phyloP scores from a whole-genome alignment of 2,113 vertebrate species.

The Solea solea region DNA sequence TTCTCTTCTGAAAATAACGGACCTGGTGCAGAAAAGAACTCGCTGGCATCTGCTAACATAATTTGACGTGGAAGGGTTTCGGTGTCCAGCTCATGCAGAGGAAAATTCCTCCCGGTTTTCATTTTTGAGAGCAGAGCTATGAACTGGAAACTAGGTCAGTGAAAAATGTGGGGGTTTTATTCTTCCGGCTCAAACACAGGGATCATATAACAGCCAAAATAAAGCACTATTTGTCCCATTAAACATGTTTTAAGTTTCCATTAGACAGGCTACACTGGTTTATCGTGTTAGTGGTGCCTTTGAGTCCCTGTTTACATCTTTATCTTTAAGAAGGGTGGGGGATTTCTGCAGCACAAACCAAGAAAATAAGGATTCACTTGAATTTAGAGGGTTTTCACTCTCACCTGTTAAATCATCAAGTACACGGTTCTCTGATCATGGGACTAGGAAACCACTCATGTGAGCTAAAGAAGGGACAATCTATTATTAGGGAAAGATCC shows the following conservation, averaged over 20 bases:
- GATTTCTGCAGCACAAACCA: no score
- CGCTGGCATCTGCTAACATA: not conserved
- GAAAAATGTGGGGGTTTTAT: not conserved
- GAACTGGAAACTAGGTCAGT: conserved; percentile 54
- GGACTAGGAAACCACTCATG: no score
- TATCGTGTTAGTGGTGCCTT: no score
- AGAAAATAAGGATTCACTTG: no score
- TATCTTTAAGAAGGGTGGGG: no score
- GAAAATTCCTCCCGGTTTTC: conserved; percentile 28
- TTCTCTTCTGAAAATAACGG: not conserved
- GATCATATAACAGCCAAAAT: not conserved
- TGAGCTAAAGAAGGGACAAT: not conserved
- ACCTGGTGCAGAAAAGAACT: not conserved
- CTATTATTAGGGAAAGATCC: not conserved
- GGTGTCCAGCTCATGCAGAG: not conserved
- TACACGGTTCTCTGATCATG: no score
- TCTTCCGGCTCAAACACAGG: not conserved
- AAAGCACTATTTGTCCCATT: not conserved
- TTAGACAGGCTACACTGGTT: not conserved
- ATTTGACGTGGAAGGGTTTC: conserved; percentile 12
- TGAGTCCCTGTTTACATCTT: no score
- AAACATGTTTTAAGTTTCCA: not conserved
- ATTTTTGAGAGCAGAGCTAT: conserved; percentile 34
- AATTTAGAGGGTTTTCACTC: no score
- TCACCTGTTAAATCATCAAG: no score